Base-by-base conservation (phyloP, 2,888 invertebrate species). In the Idaea aversata region DNA sequence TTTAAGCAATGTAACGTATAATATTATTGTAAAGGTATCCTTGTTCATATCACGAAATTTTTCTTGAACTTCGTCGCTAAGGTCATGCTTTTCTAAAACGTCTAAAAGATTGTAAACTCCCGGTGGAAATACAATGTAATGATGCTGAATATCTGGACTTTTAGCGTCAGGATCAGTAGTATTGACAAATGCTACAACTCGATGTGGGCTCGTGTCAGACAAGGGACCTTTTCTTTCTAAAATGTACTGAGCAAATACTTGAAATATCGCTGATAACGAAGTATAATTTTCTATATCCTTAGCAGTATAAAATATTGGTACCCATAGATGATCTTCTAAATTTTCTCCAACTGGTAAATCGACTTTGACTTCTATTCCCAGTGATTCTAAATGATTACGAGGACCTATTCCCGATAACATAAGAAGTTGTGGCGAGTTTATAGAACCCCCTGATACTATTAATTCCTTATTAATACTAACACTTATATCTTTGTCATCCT, bases 1-100 rank as follows among this genome's bases (percentile, higher is more conserved):
- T 65, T 95, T 88, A 80, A 97, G 83, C 62, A 97, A 63, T 10
- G 95, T 86, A 0, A 94, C 94, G 4, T 93, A 88, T 3, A 94
- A 83, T 35, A 93, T 87, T 73, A 95, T 69, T 0, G 85, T 65
- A 58, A 77, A 75, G 57, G 85, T 75, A 15, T 86, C 73, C 59
- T 84, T 72, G 70, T 85, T 89, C 5, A 87, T 61, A 59, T 82
- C 66, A 13, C 74, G 63, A 61, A 83, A 85, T 69, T 83, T 78
- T 59, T 71, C 70, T 47, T 73, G 69, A 61, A 83, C 71, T 64
- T 88, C 83, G 1, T 87, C 82, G 36, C 47, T 75, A 0, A 86
- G 62, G 0, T 66, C 81, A 59, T 88, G 88, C 57, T 78, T 78
- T 3, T 69, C 67, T 2, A 81, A 79, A 2, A 84, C 6, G 65